Evolutionary conservation across 2,888 invertebrate genomes (phyloP), one percentile per base, ranked within the genome.

Genomic region (Sclerodermus sp.): DNA sequence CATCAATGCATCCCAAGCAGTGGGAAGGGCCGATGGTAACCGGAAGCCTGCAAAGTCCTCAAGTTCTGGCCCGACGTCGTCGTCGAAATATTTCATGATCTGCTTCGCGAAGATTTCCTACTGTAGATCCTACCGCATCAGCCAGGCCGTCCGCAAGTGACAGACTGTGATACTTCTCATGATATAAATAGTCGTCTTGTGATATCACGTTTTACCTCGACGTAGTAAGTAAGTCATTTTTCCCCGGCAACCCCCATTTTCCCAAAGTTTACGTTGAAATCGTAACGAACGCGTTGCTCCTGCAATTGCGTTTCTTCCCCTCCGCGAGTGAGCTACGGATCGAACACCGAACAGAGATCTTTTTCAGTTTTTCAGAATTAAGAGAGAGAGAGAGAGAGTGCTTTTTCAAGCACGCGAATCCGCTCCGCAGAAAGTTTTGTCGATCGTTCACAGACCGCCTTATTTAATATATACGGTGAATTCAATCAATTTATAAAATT

Each of bases 91-190:
- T 63, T 53, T 57, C 61, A 63, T 62, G 62, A 68, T 64, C 62
- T 48, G 15, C 42, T 17, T 23, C 32, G 30, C 45, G 39, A 49
- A 48, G 41, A 43, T n/a, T n/a, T n/a, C n/a, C n/a, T n/a, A n/a
- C n/a, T n/a, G n/a, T n/a, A n/a, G 23, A 36, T 6, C 31, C 38
- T 18, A 30, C 29, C 44, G 30, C 42, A 30, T 16, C 37, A 17
- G 37, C 31, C 32, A 18, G 14, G 39, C 8, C 18, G 14, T 15
- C 34, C 34, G 23, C 23, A 4, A 53, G 49, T 58, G 53, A 44
- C 58, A 46, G 53, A 51, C 67, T 68, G 67, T 68, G 67, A 67
- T 67, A 67, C 51, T 61, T 49, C 49, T 48, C 58, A 66, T 70
- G 70, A 71, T 67, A 67, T 12, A 43, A 58, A 42, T 40, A 31